Percentiles rank a stretch among this genome's conserved stretches.
phyloP scores from a whole-genome alignment of 2,888 invertebrate species.

The Agriopis leucophaearia region DNA sequence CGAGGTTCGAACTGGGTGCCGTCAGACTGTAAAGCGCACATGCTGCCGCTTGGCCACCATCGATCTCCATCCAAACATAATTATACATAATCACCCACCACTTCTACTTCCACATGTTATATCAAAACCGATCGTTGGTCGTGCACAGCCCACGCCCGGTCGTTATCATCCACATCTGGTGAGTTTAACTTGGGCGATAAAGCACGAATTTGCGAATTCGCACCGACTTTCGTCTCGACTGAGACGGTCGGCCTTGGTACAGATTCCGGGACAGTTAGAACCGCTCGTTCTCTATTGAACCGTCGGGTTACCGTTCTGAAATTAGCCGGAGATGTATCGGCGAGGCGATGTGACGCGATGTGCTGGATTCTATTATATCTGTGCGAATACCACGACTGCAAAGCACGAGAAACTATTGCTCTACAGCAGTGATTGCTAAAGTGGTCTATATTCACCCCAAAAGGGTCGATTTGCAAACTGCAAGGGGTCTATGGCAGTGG shows the following conservation, averaged over 20 bases:
- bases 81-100: slow-evolving; percentile 32
- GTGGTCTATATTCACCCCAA: too few relatives aligned
- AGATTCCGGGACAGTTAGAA: slow-evolving; percentile 71
- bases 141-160: slow-evolving; percentile 48
- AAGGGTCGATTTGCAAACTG: too few relatives aligned
- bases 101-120: slow-evolving; percentile 44
- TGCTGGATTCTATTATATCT: slow-evolving; percentile 1
- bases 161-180: slow-evolving; percentile 51
- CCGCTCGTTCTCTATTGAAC: slow-evolving; percentile 63
- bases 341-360: slow-evolving; percentile 45
- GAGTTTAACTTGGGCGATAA: slow-evolving; percentile 44
- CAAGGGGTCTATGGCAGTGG: too few relatives aligned
- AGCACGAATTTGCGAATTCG: slow-evolving; percentile 50
- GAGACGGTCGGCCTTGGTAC: slow-evolving; percentile 68
- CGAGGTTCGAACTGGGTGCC: too few relatives aligned
- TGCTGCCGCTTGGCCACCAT: too few relatives aligned
- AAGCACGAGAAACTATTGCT: not conserved
- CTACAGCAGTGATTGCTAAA: too few relatives aligned
- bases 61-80: too few relatives aligned
- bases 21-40: too few relatives aligned
- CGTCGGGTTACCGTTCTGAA: slow-evolving; percentile 67
- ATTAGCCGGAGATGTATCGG: slow-evolving; percentile 60
- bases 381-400: slow-evolving; percentile 3
- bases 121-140: slow-evolving; percentile 48
- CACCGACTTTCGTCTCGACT: slow-evolving; percentile 59